Evolutionary conservation across 1,140 invertebrate genomes (phyloP).

Genomic region (Penaeus vannamei): DNA sequence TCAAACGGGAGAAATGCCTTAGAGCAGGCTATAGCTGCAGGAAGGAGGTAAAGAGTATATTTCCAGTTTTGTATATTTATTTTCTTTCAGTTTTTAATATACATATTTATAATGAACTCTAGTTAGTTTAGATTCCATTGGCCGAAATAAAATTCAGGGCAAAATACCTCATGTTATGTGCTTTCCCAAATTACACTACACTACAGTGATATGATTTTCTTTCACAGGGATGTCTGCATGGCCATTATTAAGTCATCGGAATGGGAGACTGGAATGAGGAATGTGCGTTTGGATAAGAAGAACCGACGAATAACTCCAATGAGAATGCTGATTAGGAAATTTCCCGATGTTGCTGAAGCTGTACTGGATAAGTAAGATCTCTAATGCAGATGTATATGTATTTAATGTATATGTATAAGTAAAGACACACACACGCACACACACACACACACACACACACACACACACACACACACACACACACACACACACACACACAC

Average conservation of each 20-base stretch:
- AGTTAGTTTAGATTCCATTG: neutral
- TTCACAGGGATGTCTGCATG: slow-evolving; percentile 72
- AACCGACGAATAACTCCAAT: slow-evolving; percentile 73
- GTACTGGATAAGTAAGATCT: slow-evolving; percentile 71
- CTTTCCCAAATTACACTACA: neutral
- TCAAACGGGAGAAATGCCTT: slow-evolving; percentile 72
- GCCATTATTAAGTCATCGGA: slow-evolving; percentile 72
- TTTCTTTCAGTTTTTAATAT: too few relatives aligned
- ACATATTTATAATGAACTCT: too few relatives aligned
- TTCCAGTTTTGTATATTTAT: neutral
- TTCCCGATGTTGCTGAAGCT: slow-evolving; percentile 73
- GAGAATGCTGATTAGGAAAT: slow-evolving; percentile 74
- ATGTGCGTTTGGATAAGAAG: slow-evolving; percentile 69
- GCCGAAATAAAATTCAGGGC: neutral
- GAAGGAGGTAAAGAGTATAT: slow-evolving; percentile 47
- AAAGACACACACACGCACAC: neutral
- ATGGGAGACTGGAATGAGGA: slow-evolving; percentile 73
- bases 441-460: too few relatives aligned
- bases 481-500: too few relatives aligned
- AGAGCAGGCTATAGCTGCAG: slow-evolving; percentile 73
- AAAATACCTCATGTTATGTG: too few relatives aligned
- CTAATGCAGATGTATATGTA: too few relatives aligned
- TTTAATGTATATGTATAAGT: neutral
- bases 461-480: too few relatives aligned
- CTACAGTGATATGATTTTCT: neutral